Evolutionary conservation across 2,888 invertebrate genomes (phyloP).

Genomic region (Caenorhabditis uteleia): DNA sequence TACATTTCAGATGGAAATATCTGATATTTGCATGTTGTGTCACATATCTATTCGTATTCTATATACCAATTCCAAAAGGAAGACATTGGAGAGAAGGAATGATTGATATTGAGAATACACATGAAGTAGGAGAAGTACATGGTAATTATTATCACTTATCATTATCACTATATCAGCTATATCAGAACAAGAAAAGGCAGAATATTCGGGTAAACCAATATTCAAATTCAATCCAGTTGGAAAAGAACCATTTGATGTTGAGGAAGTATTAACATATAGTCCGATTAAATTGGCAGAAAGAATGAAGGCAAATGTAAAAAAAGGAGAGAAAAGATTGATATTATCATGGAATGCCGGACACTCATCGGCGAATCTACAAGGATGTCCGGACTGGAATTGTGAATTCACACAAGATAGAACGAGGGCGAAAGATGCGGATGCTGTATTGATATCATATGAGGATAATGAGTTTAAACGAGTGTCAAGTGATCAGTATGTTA

Average conservation of each 20-base stretch:
- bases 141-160: neutral
- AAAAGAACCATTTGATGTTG: conserved; percentile 46
- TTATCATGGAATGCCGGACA: conserved; percentile 54
- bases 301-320: conserved; percentile 30
- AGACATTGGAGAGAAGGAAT: neutral
- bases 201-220: too few relatives aligned
- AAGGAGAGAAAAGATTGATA: conserved; percentile 39
- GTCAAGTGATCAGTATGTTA: conserved; percentile 45
- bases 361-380: conserved; percentile 49
- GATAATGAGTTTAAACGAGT: conserved; percentile 27
- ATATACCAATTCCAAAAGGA: conserved; percentile 18
- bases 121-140: neutral
- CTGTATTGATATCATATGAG: conserved; percentile 13
- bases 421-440: conserved; percentile 35
- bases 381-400: conserved; percentile 69
- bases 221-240: conserved; percentile 45
- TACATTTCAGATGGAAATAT: conserved; percentile 41
- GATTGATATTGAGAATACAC: neutral
- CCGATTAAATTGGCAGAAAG: conserved; percentile 40
- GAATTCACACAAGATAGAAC: conserved; percentile 43
- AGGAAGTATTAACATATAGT: conserved; percentile 43
- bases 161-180: neutral
- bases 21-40: conserved; percentile 35
- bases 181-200: neutral
- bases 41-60: conserved; percentile 35